phyloP scores from a whole-genome alignment of 2,888 invertebrate species.

The Hofmannophila pseudospretella region DNA sequence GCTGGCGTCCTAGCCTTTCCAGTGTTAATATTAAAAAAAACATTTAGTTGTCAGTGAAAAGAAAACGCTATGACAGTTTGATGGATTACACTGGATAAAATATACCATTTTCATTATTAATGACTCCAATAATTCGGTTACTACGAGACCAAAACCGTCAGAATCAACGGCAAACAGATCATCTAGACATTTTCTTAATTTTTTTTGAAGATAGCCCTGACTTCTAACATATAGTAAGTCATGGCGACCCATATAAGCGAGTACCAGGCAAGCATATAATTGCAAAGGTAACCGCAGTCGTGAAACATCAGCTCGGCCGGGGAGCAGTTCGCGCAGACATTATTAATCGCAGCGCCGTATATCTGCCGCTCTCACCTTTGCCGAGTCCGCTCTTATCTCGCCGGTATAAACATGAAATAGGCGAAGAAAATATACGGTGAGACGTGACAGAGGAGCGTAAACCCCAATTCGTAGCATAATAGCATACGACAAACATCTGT shows the following conservation, averaged over 20 bases:
- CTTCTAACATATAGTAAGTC: neutral
- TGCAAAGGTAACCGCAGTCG: neutral
- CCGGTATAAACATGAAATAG: neutral
- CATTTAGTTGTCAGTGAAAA: too few relatives aligned
- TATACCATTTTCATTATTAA: too few relatives aligned
- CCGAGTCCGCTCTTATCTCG: neutral
- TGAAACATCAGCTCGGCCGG: neutral
- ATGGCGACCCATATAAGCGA: neutral
- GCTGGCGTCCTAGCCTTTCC: too few relatives aligned
- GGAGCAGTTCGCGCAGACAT: slow-evolving; percentile 2
- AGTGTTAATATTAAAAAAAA: too few relatives aligned
- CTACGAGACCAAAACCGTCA: too few relatives aligned
- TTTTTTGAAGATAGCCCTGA: neutral
- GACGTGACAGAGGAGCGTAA: neutral
- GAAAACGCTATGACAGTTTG: too few relatives aligned
- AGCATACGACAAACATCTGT: too few relatives aligned
- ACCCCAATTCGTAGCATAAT: too few relatives aligned
- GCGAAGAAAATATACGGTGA: neutral
- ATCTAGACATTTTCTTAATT: too few relatives aligned
- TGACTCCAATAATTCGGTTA: too few relatives aligned
- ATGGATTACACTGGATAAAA: too few relatives aligned
- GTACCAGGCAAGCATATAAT: neutral
- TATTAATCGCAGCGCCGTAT: slow-evolving; percentile 3
- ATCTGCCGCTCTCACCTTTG: slow-evolving; percentile 1
- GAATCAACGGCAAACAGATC: too few relatives aligned